Percentiles rank a stretch among this genome's conserved stretches.
phyloP scores from a whole-genome alignment of 2,113 vertebrate species.

The Etheostoma cragini region DNA sequence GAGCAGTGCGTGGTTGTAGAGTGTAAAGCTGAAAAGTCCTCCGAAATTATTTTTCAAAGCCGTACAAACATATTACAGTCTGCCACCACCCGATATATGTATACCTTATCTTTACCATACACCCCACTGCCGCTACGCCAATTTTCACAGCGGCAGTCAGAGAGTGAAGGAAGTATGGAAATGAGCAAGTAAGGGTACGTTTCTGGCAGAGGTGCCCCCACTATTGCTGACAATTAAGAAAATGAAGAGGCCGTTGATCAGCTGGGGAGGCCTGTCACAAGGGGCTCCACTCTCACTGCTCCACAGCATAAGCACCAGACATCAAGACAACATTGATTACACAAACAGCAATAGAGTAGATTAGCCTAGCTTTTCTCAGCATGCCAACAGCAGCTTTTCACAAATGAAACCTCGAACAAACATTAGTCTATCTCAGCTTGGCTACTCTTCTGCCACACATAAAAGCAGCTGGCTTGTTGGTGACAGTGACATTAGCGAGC shows the following conservation, averaged over 20 bases:
- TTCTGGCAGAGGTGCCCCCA: not conserved
- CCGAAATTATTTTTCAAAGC: not conserved
- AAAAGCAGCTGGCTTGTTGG: slow-evolving; percentile 5
- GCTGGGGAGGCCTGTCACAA: slow-evolving; percentile 4
- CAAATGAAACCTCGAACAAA: not conserved
- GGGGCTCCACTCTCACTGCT: not conserved
- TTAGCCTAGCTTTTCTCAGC: not conserved
- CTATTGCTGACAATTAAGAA: slow-evolving; percentile 10
- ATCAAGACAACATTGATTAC: slow-evolving; percentile 5
- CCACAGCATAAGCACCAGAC: not conserved
- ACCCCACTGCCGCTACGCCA: not conserved
- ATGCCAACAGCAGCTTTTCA: not conserved
- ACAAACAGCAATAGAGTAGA: slow-evolving; percentile 18
- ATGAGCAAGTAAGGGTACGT: not conserved
- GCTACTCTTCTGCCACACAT: not conserved
- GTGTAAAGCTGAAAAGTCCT: not conserved
- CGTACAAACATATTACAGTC: not conserved
- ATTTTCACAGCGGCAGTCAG: slow-evolving; percentile 6
- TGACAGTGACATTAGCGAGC: slow-evolving; percentile 5
- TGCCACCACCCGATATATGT: not conserved
- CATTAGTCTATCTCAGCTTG: not conserved
- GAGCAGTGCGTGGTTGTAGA: too few species aligned
- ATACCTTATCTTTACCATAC: slow-evolving; percentile 28
- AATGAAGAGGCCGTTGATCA: slow-evolving; percentile 12
- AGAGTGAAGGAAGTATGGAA: slow-evolving; percentile 4